Conservation (phyloP, 2,888 invertebrate species). For the Stegana nigrithorax region DNA sequence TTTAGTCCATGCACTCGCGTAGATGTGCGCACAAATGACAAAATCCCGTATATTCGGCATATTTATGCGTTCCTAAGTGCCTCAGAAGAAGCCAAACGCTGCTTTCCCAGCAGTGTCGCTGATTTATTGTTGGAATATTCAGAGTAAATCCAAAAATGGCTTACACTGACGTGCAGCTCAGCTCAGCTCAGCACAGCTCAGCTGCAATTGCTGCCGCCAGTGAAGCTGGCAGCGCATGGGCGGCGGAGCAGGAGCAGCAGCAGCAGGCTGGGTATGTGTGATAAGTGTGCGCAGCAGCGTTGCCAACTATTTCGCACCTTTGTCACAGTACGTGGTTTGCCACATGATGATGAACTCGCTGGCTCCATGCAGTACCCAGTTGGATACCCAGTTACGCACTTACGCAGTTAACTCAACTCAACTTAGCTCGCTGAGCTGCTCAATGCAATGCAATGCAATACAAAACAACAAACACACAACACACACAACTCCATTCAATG, state of each 20-base stretch:
- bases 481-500: neutral
- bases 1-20: conserved; percentile 13
- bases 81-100: too few relatives aligned
- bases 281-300: conserved; percentile 16
- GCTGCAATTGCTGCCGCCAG: conserved; percentile 22
- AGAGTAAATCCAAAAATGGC: conserved; percentile 28
- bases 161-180: too few relatives aligned
- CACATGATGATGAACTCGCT: conserved; percentile 7
- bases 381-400: too few relatives aligned
- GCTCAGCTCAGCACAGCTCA: too few relatives aligned
- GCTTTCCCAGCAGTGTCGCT: too few relatives aligned
- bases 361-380: conserved; percentile 29
- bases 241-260: too few relatives aligned
- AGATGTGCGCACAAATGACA: conserved; percentile 38
- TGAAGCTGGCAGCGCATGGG: too few relatives aligned
- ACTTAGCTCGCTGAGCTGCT: too few relatives aligned
- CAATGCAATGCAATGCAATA: too few relatives aligned
- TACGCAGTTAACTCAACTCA: too few relatives aligned
- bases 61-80: too few relatives aligned
- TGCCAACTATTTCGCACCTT: conserved; percentile 41
- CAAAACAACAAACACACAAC: too few relatives aligned
- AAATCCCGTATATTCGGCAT: conserved; percentile 5
- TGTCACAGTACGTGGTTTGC: conserved; percentile 19
- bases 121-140: conserved; percentile 42
- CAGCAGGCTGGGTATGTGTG: conserved; percentile 2